A percentile compares a stretch with the other conserved stretches of the same genome.
Conservation (phyloP, 64 coral and sea anemone genomes). For the Actinia tenebrosa region DNA sequence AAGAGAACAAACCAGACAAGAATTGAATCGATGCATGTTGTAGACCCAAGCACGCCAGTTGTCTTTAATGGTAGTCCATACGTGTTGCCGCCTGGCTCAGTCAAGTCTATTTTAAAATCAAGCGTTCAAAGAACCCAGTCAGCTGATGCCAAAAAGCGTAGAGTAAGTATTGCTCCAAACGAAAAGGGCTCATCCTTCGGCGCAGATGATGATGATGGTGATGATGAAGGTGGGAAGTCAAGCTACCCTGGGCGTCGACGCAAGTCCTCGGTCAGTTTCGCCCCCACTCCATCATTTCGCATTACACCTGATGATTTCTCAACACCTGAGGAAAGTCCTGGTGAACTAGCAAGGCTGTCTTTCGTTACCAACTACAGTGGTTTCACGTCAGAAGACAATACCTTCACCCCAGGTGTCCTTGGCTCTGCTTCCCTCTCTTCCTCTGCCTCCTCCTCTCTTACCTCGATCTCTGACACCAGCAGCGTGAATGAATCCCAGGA, state of each 20-base stretch:
- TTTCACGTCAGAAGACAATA: constrained; percentile 22
- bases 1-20: not conserved
- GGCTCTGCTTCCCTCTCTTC: not conserved
- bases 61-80: not conserved
- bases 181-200: not conserved
- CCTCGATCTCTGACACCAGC: not conserved
- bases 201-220: not conserved
- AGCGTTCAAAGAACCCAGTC: constrained; percentile 8
- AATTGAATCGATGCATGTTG: not conserved
- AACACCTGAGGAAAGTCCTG: not conserved
- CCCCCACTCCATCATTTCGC: constrained; percentile 34
- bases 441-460: no score
- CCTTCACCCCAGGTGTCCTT: constrained; percentile 39
- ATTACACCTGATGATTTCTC: constrained; percentile 20
- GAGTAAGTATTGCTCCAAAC: constrained; percentile 24
- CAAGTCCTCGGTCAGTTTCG: constrained; percentile 72
- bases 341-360: constrained; percentile 13
- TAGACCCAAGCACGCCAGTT: not conserved
- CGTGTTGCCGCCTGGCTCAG: not conserved
- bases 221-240: not conserved
- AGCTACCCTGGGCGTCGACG: constrained; percentile 33
- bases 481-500: constrained; percentile 31
- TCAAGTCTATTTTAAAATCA: constrained; percentile 85
- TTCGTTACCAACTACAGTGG: constrained; percentile 35
- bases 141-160: constrained; percentile 47